A percentile compares a stretch with the other conserved stretches of the same genome.
phyloP scores from a whole-genome alignment of 1,140 invertebrate species.

The Drosophila takahashii region DNA sequence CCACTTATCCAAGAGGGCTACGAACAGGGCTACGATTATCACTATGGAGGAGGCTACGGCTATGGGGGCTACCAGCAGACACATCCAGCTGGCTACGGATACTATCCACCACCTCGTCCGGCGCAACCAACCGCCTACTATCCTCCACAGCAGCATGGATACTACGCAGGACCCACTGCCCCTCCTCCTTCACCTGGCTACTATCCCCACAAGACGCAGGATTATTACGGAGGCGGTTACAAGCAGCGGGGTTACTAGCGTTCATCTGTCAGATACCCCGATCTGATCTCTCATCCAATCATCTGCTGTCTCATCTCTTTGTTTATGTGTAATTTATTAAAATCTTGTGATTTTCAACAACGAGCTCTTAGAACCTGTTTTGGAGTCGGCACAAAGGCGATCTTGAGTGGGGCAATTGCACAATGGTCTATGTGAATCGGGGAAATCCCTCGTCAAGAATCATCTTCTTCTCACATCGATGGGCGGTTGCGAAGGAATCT shows the following conservation, averaged over 20 bases:
- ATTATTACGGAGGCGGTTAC: slow-evolving; percentile 51
- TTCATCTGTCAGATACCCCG: background rate
- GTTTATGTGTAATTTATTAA: slow-evolving; percentile 60
- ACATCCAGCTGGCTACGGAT: slow-evolving; percentile 21
- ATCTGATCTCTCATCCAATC: slow-evolving; percentile 2
- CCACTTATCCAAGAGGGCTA: slow-evolving; percentile 64
- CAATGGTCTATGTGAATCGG: slow-evolving; percentile 7
- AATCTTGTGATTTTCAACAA: slow-evolving; percentile 16
- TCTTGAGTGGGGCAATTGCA: slow-evolving; percentile 18
- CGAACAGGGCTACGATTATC: slow-evolving; percentile 65
- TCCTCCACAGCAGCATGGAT: slow-evolving; percentile 21
- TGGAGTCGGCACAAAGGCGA: slow-evolving; percentile 12
- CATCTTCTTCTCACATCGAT: slow-evolving; percentile 56
- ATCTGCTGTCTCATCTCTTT: slow-evolving; percentile 15
- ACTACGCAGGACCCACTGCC: slow-evolving; percentile 21
- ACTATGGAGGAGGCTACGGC: slow-evolving; percentile 61
- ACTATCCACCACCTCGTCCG: slow-evolving; percentile 25
- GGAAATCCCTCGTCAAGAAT: slow-evolving; percentile 5
- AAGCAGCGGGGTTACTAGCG: slow-evolving; percentile 62
- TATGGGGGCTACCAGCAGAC: slow-evolving; percentile 31
- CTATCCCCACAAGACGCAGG: slow-evolving; percentile 29
- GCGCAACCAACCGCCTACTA: slow-evolving; percentile 16
- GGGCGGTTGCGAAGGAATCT: background rate
- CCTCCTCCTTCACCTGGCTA: slow-evolving; percentile 15
- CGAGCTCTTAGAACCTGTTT: slow-evolving; percentile 50